These are phyloP conservation scores for Pterostichus madidus DNA, from an alignment of 2,888 invertebrate genomes.

Conservation along the genomic window DNA sequence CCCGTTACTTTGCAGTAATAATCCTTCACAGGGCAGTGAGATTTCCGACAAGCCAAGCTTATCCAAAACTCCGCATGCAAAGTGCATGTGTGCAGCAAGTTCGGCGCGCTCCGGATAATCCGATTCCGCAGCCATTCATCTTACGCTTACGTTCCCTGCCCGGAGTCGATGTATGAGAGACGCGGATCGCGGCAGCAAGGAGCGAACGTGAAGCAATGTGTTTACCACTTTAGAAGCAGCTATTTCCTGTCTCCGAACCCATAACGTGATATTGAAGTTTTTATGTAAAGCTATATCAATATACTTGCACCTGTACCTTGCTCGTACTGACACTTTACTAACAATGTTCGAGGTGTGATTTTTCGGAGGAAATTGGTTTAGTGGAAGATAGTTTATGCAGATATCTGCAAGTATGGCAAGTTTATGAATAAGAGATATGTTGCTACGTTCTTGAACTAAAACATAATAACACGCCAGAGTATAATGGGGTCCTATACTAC, in stretches of 20 bases:
- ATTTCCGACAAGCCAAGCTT: constrained; percentile 53
- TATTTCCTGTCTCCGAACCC: constrained; percentile 32
- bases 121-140: constrained; percentile 50
- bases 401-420: no score
- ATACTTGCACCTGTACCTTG: constrained; percentile 36
- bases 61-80: constrained; percentile 55
- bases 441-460: no score
- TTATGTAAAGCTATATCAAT: constrained; percentile 33
- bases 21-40: constrained; percentile 49
- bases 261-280: constrained; percentile 49
- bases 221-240: constrained; percentile 12
- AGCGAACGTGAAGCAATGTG: not conserved
- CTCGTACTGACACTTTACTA: not conserved
- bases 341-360: constrained; percentile 3
- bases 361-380: constrained; percentile 1
- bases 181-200: not conserved
- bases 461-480: no score
- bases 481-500: no score
- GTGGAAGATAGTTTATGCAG: no score
- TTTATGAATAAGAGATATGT: no score
- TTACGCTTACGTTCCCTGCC: not conserved
- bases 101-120: constrained; percentile 11
- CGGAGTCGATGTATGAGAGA: not conserved
- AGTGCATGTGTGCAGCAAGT: constrained; percentile 60
- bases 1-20: constrained; percentile 53